Conservation (phyloP, 2,888 invertebrate species). For the Tiliacea citrago region DNA sequence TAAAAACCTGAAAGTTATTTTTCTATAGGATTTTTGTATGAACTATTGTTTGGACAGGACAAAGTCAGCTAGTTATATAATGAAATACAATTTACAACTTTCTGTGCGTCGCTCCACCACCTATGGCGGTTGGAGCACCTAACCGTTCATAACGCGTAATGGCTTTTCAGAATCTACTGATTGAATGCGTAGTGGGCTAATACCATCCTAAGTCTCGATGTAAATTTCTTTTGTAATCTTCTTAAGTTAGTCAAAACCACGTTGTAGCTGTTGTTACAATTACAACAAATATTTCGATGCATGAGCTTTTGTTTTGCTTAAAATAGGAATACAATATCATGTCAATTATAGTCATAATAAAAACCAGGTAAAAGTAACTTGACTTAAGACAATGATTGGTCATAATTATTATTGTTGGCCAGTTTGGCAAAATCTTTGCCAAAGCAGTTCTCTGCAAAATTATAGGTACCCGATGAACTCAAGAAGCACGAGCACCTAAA, state of each 20-base stretch:
- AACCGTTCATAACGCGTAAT: not conserved
- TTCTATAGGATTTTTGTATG: not conserved
- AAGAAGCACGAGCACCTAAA: slow-evolving; percentile 13
- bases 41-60: not conserved
- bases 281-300: not conserved
- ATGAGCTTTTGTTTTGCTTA: not conserved
- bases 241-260: not conserved
- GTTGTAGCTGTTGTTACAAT: not conserved
- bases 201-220: not conserved
- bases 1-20: too few relatives aligned
- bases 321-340: not conserved
- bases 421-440: not conserved
- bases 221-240: not conserved
- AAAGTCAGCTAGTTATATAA: not conserved
- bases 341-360: not conserved
- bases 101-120: not conserved
- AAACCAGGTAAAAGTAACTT: not conserved
- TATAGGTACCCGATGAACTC: not conserved
- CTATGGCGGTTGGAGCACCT: not conserved
- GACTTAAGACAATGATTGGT: not conserved
- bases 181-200: not conserved
- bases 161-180: not conserved
- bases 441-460: slow-evolving; percentile 1
- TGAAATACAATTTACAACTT: not conserved
- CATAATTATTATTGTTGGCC: not conserved